Evolutionary conservation across 53 echinoderm and acorn worm species (phyloP).

Genomic region (Mesocentrotus franciscanus): DNA sequence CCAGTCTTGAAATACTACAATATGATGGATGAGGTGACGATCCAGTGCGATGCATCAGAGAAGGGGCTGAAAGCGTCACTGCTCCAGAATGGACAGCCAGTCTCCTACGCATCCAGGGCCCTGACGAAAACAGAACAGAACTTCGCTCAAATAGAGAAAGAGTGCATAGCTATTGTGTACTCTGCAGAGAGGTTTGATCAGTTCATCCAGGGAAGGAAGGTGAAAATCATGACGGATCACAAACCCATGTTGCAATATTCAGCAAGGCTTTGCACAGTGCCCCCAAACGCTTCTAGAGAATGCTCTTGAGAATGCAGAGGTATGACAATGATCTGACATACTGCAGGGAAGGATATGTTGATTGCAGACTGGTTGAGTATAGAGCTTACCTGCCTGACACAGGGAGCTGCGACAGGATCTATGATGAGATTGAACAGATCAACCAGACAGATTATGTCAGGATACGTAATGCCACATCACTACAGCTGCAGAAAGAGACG

Average conservation of each 20-base stretch:
- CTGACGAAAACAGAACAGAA: constrained; percentile 64
- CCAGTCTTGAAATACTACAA: constrained; percentile 74
- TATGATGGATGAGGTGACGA: constrained; percentile 70
- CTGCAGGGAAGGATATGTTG: constrained; percentile 65
- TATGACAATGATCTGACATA: constrained; percentile 63
- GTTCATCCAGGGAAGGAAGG: constrained; percentile 62
- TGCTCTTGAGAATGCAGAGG: constrained; percentile 69
- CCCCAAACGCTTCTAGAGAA: constrained; percentile 74
- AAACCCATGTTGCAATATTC: constrained; percentile 67
- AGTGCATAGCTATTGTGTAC: constrained; percentile 72
- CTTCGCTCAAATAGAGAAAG: constrained; percentile 80
- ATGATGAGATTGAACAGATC: constrained; percentile 4
- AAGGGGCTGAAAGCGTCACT: constrained; percentile 71
- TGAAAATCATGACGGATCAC: constrained; percentile 62
- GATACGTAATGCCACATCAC: too few relatives aligned
- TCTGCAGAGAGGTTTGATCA: constrained; percentile 70
- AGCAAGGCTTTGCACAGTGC: constrained; percentile 63
- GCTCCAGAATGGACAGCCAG: constrained; percentile 72
- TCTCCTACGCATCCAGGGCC: constrained; percentile 63
- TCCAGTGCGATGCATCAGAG: constrained; percentile 76
- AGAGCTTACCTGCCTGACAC: constrained; percentile 39
- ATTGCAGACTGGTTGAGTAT: constrained; percentile 64
- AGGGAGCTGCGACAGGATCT: not conserved
- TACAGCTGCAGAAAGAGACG: too few relatives aligned
- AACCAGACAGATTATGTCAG: too few relatives aligned